Base-by-base conservation (phyloP, 2,888 invertebrate species). In the Drosophila sordidula region DNA sequence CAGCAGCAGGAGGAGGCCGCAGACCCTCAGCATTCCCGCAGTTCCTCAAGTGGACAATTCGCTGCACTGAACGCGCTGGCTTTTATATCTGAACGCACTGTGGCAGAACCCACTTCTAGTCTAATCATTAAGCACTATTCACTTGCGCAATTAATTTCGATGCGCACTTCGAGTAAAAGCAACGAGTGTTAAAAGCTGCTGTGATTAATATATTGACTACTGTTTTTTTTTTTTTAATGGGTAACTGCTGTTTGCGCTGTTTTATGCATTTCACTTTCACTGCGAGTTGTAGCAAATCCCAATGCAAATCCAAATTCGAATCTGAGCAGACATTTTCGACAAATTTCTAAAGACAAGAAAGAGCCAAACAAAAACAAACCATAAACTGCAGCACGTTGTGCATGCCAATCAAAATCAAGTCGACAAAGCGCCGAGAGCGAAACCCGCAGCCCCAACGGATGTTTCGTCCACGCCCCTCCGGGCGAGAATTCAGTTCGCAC, bases 401-500 rank as follows among this genome's bases (percentile, higher is more conserved):
- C 69, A 82, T 82, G 62, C 39, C 66, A 78, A 74, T 78, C 75
- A 81, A 66, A 77, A 76, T 75, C 50, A 72, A 54, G 55, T 47
- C 47, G 54, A 26, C 38, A 34, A 50, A 65, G 50, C 26, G 66
- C 70, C 64, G 63, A 46, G 49, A 44, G 41, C 58, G 29, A 42
- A 66, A 61, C 45, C 29, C 50, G 32, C 41, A 52, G 25, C 50
- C 38, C 57, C 42, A 34, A 34, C 34, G 34, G 42, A 18, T 47
- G 46, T 9, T 34, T 52, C 57, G 59, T 51, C 34, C 36, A 52
- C 16, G 29, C 42, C 49, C 16, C 16, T 18, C 3, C 22, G 32
- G 46, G 12, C 39, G 42, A 82, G 69, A 80, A 67, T 75, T 79
- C 63, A 59, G 67, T 54, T 50, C 25, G 41, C 29, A 29, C 41